Evolutionary conservation across 2,113 vertebrate genomes (phyloP), one percentile per base, ranked within the genome.

Genomic region (Dipodomys merriami): DNA sequence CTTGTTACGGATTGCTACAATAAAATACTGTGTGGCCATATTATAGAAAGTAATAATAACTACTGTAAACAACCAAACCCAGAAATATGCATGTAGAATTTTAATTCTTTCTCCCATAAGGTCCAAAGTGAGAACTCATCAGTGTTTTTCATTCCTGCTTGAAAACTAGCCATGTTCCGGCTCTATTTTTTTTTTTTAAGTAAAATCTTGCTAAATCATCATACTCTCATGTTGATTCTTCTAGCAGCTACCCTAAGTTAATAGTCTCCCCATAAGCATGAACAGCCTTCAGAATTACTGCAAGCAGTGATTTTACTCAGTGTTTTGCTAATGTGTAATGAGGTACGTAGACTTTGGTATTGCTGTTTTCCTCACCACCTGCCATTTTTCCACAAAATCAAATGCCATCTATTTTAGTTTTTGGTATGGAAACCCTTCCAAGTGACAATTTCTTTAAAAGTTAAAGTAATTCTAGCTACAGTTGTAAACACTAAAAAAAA

Each of bases 111-210:
- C 25, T 78, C 83, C 39, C 33, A 16, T 87, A 74, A 80, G 29
- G 25, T 65, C 67, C 68, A 69, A 33, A 68, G 77, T 85, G 46
- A 88, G 57, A 29, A 86, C 18, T 92, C 9, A 78, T 13, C 11
- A 46, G 49, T 86, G 11, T 78, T 64, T 89, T 57, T 60, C 23
- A 90, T 57, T 64, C 88, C 88, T 64, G 35, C 68, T 89, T 83
- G 74, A 94, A 90, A 90, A 93, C 22, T 19, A 90, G 77, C 25
- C 62, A 80, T 18, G 35, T 73, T 64, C 91, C 88, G 29, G 4
- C 30, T 35, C 23, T n/a, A 33, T 25, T 30, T 60, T 53, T 81
- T 88, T 68, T 85, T 86, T 76, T 86, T 44, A 64, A 53, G 78
- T 57, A 44, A 86, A 71, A 68, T 18, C 35, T 64, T 20, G 20